Evolutionary conservation across 1,140 invertebrate species (phyloP).

Genomic region (Calliopsis andreniformis): DNA sequence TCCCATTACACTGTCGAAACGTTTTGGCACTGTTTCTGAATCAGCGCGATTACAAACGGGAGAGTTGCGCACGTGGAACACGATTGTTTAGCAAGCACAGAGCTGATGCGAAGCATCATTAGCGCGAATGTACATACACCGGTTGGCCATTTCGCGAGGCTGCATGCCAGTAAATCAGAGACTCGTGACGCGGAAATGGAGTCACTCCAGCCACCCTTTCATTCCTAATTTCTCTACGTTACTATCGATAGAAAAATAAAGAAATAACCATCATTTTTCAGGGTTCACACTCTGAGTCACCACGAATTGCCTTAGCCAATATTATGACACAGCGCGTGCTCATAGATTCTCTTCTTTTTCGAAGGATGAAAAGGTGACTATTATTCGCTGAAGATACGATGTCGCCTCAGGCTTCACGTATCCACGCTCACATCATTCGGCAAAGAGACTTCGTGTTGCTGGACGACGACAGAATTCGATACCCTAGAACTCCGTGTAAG

Average conservation of each 20-base stretch:
- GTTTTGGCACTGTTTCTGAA: slow-evolving; percentile 41
- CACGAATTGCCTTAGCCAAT: too few relatives aligned
- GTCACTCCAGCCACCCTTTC: not conserved
- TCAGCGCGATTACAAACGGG: slow-evolving; percentile 45
- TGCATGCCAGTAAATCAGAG: not conserved
- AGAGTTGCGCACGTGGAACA: slow-evolving; percentile 11
- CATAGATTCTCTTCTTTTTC: too few relatives aligned
- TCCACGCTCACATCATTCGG: not conserved
- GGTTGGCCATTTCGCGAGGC: slow-evolving; percentile 7
- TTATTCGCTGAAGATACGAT: too few relatives aligned
- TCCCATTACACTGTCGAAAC: slow-evolving; percentile 5
- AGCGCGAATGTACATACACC: slow-evolving; percentile 38
- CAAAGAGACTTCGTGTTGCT: not conserved
- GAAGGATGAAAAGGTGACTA: too few relatives aligned
- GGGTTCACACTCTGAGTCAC: too few relatives aligned
- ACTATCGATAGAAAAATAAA: not conserved
- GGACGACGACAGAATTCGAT: not conserved
- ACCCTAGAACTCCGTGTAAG: slow-evolving; percentile 47
- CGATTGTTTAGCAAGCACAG: slow-evolving; percentile 31
- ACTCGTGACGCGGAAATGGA: slow-evolving; percentile 24
- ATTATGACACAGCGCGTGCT: too few relatives aligned
- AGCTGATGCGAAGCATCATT: slow-evolving; percentile 58
- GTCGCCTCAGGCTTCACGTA: too few relatives aligned
- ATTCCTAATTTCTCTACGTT: not conserved
- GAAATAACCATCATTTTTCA: not conserved